These are phyloP conservation scores for Pyralis farinalis DNA, from an alignment of 2,888 invertebrate genomes.

Conservation along the genomic window DNA sequence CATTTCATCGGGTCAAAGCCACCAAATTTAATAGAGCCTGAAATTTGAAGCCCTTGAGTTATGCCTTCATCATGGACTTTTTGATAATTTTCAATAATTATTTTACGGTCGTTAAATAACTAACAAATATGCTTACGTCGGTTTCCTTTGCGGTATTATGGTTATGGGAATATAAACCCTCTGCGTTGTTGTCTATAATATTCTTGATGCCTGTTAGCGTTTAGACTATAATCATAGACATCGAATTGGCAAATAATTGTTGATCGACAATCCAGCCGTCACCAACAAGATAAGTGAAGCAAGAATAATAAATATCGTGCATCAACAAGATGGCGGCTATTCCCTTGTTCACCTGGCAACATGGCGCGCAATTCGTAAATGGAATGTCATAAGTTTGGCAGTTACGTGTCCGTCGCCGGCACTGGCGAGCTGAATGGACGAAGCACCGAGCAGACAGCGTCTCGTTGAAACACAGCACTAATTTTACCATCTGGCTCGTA, in stretches of 20 bases:
- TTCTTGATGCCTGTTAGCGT: too few species aligned
- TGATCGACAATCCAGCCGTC: not conserved
- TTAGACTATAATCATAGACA: too few species aligned
- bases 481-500: conserved; percentile 79
- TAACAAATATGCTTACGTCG: not conserved
- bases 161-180: too few species aligned
- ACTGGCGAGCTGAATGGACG: conserved; percentile 69
- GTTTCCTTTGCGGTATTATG: too few species aligned
- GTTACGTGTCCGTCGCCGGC: conserved; percentile 52
- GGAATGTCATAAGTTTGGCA: conserved; percentile 79
- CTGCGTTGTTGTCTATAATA: too few species aligned
- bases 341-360: conserved; percentile 45
- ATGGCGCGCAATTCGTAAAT: conserved; percentile 58
- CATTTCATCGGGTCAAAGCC: conserved; percentile 66
- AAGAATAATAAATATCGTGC: conserved; percentile 26
- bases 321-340: conserved; percentile 32
- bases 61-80: conserved; percentile 13
- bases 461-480: conserved; percentile 65
- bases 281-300: not conserved
- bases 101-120: conserved; percentile 6
- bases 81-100: conserved; percentile 17
- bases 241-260: too few species aligned
- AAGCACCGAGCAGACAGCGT: conserved; percentile 73
- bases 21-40: conserved; percentile 61
- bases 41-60: conserved; percentile 44